Base-by-base conservation (phyloP, 1,140 invertebrate genomes). In the Adelges cooleyi region DNA sequence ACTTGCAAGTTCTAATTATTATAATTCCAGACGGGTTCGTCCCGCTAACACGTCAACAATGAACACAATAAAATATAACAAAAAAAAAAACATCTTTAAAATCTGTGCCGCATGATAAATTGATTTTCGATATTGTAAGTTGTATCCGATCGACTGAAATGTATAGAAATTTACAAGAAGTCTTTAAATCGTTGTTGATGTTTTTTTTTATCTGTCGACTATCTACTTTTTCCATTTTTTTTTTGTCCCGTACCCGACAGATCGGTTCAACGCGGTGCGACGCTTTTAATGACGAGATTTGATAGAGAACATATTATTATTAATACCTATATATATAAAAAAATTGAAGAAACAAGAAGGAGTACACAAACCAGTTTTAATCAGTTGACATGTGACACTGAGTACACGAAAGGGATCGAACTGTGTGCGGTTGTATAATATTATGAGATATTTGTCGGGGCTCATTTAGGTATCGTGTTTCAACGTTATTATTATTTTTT, bases 301-400 rank as follows among this genome's bases (percentile, higher is more conserved):
- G 56, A 62, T 62, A 48, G 33, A 33, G 38, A 4, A n/a, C 29
- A 33, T 11, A 33, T 33, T 33, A 33, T 33, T 33, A 33, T 33
- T 33, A 33, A 33, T 33, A 33, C 29, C 5, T n/a, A n/a, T n/a
- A n/a, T n/a, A n/a, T n/a, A n/a, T n/a, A n/a, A n/a, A n/a, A n/a
- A n/a, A n/a, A 29, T n/a, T 15, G 29, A 20, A 42, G 9, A 40
- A 38, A 52, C 27, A 17, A 40, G 53, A 20, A 36, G 17, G 27
- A 13, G 17, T 48, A 48, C n/a, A 62, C n/a, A 62, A 62, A 62
- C 56, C 56, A 62, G 56, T 62, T 62, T 62, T 62, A 62, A 48
- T 62, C 56, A 62, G 56, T 62, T 62, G 56, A 62, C 56, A 62
- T 62, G 56, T 62, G 56, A 62, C 56, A 62, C 56, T 62, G 56